Evolutionary conservation across 1,140 invertebrate species (phyloP), one percentile per base, ranked within the genome.

Genomic region (Psix sp.): DNA sequence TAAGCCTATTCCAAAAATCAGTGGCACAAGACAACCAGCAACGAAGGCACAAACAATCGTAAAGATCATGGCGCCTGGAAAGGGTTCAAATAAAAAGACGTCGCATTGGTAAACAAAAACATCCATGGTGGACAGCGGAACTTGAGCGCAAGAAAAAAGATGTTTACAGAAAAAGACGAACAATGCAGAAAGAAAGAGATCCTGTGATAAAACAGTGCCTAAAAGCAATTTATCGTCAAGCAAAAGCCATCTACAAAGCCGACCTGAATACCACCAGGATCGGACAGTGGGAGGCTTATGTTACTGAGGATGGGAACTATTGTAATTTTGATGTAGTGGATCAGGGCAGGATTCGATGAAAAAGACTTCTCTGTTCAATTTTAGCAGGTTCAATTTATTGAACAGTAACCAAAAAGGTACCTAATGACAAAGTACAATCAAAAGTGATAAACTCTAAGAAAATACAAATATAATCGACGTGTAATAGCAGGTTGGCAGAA

Each of bases 41-140:
- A 33, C 29, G 29, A 33, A 33, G n/a, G 5, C n/a, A 6, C 29
- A 33, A 33, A 33, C 29, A 33, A 10, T 33, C 7, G 21, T 24
- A 24, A 24, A 24, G 7, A 24, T 24, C 7, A 7, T 7, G 7
- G 3, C 21, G 3, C 21, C 21, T 4, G 21, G 21, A 24, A 24
- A 24, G 21, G 21, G 21, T 10, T 2, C 3, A 2, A 3, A 36
- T 36, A 6, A 2, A 26, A 1, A 26, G 15, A 16, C 66, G 26
- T 16, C 14, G 13, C 13, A 38, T 5, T 2, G 13, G 11, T 4
- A 35, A 24, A 14, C 39, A 15, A 21, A 15, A 16, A 9, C 36
- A 49, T 16, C 36, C 59, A 11, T 66, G 65, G 75, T 77, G 75
- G 75, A 70, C 31, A 0, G 14, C 0, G 2, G 16, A 26, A 0